Evolutionary conservation across 2,888 invertebrate genomes (phyloP).

Genomic region (Pinctada fucata): DNA sequence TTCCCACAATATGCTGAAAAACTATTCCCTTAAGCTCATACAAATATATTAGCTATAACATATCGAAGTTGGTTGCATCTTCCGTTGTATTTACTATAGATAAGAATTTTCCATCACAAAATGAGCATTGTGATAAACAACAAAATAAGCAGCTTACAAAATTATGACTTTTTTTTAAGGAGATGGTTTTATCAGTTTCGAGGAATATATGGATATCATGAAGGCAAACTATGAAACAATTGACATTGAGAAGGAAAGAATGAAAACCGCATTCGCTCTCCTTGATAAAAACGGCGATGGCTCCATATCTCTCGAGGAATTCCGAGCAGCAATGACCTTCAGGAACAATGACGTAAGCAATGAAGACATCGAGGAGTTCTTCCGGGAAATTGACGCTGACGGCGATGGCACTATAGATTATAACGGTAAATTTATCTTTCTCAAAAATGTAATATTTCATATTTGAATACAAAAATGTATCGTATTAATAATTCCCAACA

Average conservation of each 20-base stretch:
- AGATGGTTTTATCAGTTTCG: conserved; percentile 24
- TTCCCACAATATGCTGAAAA: too few species aligned
- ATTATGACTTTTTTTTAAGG: not conserved
- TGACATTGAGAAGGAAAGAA: conserved; percentile 26
- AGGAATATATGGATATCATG: conserved; percentile 33
- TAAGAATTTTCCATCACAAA: too few species aligned
- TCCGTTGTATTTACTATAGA: too few species aligned
- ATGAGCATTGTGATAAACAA: too few species aligned
- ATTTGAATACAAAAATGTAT: too few species aligned
- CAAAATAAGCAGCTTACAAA: too few species aligned
- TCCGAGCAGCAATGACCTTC: conserved; percentile 19
- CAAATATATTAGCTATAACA: too few species aligned
- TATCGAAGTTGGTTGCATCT: too few species aligned
- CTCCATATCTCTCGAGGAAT: conserved; percentile 24
- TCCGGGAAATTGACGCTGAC: conserved; percentile 12
- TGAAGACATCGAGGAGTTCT: conserved; percentile 15
- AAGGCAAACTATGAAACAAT: conserved; percentile 20
- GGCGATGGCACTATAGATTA: conserved; percentile 26
- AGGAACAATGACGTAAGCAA: conserved; percentile 8
- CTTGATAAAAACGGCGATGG: conserved; percentile 31
- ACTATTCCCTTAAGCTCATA: too few species aligned
- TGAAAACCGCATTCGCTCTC: conserved; percentile 20
- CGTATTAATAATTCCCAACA: too few species aligned
- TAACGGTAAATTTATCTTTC: conserved; percentile 7
- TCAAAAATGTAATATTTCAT: too few species aligned